A percentile compares a stretch with the other conserved stretches of the same genome.
Evolutionary conservation across 2,113 vertebrate genomes (phyloP).

Genomic region (Lagopus muta): DNA sequence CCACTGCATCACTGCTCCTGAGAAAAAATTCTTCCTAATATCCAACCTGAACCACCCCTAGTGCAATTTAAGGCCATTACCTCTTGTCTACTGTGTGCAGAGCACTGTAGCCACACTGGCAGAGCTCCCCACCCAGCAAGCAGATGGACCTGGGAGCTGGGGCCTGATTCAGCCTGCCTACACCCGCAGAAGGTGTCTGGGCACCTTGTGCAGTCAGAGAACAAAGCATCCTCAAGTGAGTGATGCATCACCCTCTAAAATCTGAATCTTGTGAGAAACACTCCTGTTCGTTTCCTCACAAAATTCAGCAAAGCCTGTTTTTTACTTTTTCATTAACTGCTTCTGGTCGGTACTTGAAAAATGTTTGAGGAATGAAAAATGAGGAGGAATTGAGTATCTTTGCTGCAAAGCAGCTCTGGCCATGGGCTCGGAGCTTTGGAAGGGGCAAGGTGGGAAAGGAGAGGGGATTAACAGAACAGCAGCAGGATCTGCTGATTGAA

Average conservation of each 20-base stretch:
- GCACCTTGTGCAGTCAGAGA: not conserved
- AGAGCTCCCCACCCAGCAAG: not conserved
- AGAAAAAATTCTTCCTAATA: no score
- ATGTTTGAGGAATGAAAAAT: not conserved
- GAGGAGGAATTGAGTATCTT: not conserved
- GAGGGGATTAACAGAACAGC: not conserved
- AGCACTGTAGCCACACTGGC: not conserved
- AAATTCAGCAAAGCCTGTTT: not conserved
- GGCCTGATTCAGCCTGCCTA: not conserved
- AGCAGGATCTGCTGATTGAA: not conserved
- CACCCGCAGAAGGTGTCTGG: not conserved
- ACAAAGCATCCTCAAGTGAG: not conserved
- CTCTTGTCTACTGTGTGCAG: not conserved
- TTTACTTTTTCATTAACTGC: not conserved
- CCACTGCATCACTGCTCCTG: no score
- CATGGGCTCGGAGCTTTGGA: not conserved
- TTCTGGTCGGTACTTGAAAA: not conserved
- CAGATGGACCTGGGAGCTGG: not conserved
- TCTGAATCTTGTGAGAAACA: conserved; percentile 24
- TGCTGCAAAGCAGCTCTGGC: not conserved
- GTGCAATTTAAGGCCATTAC: no score
- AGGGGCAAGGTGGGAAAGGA: not conserved
- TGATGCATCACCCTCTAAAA: not conserved
- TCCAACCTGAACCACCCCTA: no score
- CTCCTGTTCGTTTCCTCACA: not conserved